Conservation (phyloP, 2,888 invertebrate genomes). For the Calephelis perditalis region DNA sequence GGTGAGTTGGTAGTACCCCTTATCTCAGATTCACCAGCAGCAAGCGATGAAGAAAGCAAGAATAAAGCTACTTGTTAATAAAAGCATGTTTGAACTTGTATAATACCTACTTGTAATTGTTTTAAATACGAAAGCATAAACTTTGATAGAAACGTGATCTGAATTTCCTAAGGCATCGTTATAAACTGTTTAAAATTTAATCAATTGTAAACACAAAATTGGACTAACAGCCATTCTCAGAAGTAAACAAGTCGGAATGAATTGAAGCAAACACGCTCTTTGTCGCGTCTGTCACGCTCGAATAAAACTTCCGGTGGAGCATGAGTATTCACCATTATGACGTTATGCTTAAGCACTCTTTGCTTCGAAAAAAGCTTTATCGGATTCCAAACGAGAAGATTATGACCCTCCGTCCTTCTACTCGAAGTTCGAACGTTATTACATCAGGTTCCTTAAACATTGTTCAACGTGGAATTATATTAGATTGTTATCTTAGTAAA, state of each 20-base stretch:
- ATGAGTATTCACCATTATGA: neutral
- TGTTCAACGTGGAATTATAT: neutral
- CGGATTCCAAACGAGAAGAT: slow-evolving; percentile 2
- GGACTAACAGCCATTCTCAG: neutral
- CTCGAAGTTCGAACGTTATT: neutral
- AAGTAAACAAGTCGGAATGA: slow-evolving; percentile 1
- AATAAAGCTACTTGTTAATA: no score
- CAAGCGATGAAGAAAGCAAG: no score
- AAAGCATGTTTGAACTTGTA: no score
- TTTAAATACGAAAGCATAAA: neutral
- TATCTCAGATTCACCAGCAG: no score
- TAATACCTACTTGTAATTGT: neutral
- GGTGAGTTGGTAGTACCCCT: no score
- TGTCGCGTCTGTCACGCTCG: neutral
- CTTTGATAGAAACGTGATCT: neutral
- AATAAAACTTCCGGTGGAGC: neutral
- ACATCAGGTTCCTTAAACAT: neutral
- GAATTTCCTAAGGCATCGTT: neutral
- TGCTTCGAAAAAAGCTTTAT: slow-evolving; percentile 4
- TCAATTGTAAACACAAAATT: slow-evolving; percentile 8
- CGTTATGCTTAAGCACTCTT: neutral
- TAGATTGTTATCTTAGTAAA: neutral
- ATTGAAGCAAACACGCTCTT: neutral
- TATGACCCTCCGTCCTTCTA: neutral
- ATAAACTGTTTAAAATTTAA: slow-evolving; percentile 5